phyloP scores from a whole-genome alignment of 2,888 invertebrate genomes.

The Xylota segnis region DNA sequence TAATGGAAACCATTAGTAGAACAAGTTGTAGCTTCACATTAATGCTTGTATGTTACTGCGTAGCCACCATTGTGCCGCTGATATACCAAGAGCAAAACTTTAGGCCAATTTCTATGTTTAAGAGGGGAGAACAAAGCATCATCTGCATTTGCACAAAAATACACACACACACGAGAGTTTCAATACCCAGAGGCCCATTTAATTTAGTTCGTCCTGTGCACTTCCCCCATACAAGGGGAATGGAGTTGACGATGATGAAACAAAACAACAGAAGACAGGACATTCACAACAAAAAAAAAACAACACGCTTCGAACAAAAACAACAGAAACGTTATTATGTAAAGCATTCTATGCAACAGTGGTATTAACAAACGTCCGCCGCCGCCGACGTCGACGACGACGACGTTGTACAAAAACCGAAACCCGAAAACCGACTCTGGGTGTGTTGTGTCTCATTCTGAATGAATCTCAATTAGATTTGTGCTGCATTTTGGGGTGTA shows the following conservation, averaged over 20 bases:
- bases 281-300: conserved; percentile 41
- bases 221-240: conserved; percentile 24
- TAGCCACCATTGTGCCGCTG: conserved; percentile 7
- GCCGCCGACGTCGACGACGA: neutral
- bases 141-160: neutral
- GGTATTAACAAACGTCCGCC: conserved; percentile 49
- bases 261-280: conserved; percentile 53
- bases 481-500: conserved; percentile 56
- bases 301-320: conserved; percentile 17
- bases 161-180: conserved; percentile 34
- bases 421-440: conserved; percentile 38
- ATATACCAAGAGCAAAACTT: conserved; percentile 53
- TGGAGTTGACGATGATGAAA: conserved; percentile 49
- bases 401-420: conserved; percentile 33
- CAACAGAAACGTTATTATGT: conserved; percentile 54
- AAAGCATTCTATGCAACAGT: conserved; percentile 57
- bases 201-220: conserved; percentile 64
- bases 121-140: conserved; percentile 56
- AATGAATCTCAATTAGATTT: conserved; percentile 76
- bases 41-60: conserved; percentile 55
- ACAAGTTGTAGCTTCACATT: conserved; percentile 73
- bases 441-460: conserved; percentile 66
- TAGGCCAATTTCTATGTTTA: conserved; percentile 67
- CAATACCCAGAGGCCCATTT: conserved; percentile 69
- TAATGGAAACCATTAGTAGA: conserved; percentile 74